A percentile compares a stretch with the other conserved stretches of the same genome.
Evolutionary conservation across 2,888 invertebrate species (phyloP).

Genomic region (Eupeodes latifasciatus): DNA sequence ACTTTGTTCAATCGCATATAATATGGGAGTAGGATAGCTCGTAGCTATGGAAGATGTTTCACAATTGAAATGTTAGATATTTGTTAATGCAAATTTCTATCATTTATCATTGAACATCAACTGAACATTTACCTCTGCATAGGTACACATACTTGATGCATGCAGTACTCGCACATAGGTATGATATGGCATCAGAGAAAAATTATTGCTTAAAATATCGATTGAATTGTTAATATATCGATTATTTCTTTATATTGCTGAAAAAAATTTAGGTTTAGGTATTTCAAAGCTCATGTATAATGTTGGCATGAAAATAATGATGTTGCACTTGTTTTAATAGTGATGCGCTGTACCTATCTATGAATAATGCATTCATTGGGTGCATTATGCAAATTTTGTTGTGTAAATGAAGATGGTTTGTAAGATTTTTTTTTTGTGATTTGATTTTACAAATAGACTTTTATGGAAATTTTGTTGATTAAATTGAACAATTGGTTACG

Average conservation of each 20-base stretch:
- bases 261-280: neutral
- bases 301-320: conserved; percentile 16
- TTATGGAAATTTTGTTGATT: neutral
- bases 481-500: no score
- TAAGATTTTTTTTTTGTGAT: neutral
- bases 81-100: conserved; percentile 35
- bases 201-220: conserved; percentile 14
- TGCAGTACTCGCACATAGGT: neutral
- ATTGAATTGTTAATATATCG: conserved; percentile 34
- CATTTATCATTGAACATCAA: conserved; percentile 20
- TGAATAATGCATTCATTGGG: conserved; percentile 18
- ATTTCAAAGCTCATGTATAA: conserved; percentile 18
- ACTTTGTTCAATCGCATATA: conserved; percentile 1
- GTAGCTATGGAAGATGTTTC: neutral
- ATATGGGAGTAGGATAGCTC: neutral
- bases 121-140: neutral
- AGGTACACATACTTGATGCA: neutral
- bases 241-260: neutral
- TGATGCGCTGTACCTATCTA: neutral
- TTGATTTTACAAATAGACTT: neutral
- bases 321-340: conserved; percentile 41
- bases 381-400: conserved; percentile 9
- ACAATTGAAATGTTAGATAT: conserved; percentile 43
- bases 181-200: neutral
- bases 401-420: neutral